phyloP scores from a whole-genome alignment of 2,888 invertebrate species.

The Agriopis marginaria region DNA sequence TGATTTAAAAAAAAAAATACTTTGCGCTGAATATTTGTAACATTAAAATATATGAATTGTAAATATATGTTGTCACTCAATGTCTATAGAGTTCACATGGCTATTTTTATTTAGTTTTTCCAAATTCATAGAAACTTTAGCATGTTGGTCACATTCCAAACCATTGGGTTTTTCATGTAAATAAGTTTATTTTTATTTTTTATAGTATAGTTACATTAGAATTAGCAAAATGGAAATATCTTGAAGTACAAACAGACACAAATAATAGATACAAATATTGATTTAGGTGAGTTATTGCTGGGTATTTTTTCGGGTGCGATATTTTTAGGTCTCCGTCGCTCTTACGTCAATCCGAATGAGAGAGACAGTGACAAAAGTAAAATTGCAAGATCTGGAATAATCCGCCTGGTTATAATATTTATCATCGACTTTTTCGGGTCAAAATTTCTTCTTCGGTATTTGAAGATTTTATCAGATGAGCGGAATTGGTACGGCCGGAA shows the following conservation, averaged over 20 bases:
- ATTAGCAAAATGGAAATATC: constrained; percentile 14
- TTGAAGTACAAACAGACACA: constrained; percentile 10
- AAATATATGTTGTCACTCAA: background rate
- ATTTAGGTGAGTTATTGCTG: background rate
- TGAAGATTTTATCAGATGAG: too few relatives aligned
- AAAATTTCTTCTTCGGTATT: too few relatives aligned
- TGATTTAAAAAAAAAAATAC: too few relatives aligned
- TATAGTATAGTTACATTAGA: background rate
- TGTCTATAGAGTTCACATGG: constrained; percentile 2
- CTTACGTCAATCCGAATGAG: too few relatives aligned
- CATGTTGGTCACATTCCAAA: constrained; percentile 17
- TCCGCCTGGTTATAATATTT: too few relatives aligned
- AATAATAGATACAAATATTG: background rate
- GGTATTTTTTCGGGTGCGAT: too few relatives aligned
- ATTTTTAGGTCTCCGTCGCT: too few relatives aligned
- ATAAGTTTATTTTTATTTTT: background rate
- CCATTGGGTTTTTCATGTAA: background rate
- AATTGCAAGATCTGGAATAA: too few relatives aligned
- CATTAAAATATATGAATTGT: background rate
- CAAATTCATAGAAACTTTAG: background rate
- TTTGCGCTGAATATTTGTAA: too few relatives aligned
- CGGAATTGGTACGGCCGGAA: too few relatives aligned
- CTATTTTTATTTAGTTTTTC: constrained; percentile 1
- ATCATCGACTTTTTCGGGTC: too few relatives aligned
- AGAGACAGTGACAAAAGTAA: too few relatives aligned